These are phyloP conservation scores for Sitobion miscanthi DNA, from an alignment of 1,140 invertebrate genomes.

Conservation along the genomic window DNA sequence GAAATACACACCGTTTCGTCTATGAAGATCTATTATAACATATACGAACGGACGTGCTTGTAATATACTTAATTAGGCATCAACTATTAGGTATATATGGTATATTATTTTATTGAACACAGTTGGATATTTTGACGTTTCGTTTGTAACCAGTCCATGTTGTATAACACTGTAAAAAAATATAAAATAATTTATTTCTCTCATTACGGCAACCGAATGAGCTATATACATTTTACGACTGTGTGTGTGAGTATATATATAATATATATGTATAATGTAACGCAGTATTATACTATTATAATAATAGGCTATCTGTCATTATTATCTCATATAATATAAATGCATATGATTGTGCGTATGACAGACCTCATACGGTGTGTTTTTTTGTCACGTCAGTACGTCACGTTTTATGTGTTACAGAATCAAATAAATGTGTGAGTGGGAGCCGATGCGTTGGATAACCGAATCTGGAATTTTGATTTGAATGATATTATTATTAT, in stretches of 20 bases:
- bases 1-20: background rate
- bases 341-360: background rate
- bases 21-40: background rate
- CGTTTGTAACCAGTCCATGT: background rate
- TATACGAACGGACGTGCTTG: too few species aligned
- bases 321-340: background rate
- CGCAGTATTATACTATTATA: background rate
- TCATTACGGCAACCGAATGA: background rate
- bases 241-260: too few species aligned
- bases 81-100: background rate
- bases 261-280: background rate
- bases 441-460: background rate
- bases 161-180: too few species aligned
- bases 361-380: conserved; percentile 9
- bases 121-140: background rate
- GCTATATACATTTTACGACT: background rate
- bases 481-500: background rate
- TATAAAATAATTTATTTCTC: background rate
- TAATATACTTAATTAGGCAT: too few species aligned
- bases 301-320: background rate
- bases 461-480: conserved; percentile 29
- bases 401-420: conserved; percentile 29
- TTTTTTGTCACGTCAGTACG: conserved; percentile 12
- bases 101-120: background rate
- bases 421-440: background rate